These are phyloP conservation scores for Machimus atricapillus DNA, from an alignment of 2,888 invertebrate genomes.

Conservation along the genomic window DNA sequence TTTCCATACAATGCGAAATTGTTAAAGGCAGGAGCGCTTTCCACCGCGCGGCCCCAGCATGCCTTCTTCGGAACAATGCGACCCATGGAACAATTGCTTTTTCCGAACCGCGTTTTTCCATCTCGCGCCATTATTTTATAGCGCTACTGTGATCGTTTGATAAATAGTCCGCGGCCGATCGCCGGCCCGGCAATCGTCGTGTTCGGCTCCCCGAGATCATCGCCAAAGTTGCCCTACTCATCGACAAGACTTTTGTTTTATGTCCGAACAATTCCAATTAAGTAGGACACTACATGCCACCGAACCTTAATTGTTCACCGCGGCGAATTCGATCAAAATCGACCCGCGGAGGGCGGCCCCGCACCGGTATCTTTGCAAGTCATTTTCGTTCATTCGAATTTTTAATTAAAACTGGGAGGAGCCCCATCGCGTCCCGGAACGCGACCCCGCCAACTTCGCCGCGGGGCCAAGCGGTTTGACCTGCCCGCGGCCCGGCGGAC, in stretches of 20 bases:
- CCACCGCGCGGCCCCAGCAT: constrained; percentile 26
- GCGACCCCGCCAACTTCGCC: neutral
- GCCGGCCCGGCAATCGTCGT: neutral
- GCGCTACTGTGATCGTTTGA: constrained; percentile 33
- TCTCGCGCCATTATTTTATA: constrained; percentile 28
- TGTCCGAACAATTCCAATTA: constrained; percentile 36
- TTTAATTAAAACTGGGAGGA: constrained; percentile 31
- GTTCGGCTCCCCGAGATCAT: neutral
- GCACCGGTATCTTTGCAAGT: constrained; percentile 6
- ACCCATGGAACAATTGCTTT: constrained; percentile 24
- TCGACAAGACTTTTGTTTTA: constrained; percentile 32
- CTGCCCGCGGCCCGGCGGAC: neutral
- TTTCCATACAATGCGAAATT: constrained; percentile 38
- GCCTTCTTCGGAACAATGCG: constrained; percentile 37
- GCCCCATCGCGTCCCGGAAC: neutral
- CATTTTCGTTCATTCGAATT: constrained; percentile 11
- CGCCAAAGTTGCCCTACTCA: constrained; percentile 2
- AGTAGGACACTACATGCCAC: constrained; percentile 29
- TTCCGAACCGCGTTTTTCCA: neutral
- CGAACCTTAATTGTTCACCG: constrained; percentile 21
- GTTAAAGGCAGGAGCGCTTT: constrained; percentile 30
- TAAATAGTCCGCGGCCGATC: constrained; percentile 17
- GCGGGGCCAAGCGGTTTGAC: neutral
- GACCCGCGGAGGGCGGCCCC: neutral
- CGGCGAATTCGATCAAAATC: neutral